phyloP scores from a whole-genome alignment of 2,888 invertebrate genomes.

The Globia sparganii region DNA sequence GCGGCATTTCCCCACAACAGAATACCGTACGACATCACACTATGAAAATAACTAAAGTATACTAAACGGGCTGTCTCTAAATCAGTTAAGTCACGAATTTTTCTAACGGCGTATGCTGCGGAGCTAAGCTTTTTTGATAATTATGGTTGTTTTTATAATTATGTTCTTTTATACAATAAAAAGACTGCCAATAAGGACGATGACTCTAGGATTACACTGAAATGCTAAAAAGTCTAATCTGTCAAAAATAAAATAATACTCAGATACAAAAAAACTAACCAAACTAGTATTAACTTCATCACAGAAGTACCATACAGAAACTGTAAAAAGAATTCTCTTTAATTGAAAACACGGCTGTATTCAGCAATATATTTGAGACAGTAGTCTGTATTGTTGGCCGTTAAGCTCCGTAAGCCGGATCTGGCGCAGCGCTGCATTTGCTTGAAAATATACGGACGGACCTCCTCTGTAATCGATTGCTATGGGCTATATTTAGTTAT shows the following conservation, averaged over 20 bases:
- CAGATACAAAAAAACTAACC: background rate
- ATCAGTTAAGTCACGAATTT: no score
- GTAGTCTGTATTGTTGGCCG: slow-evolving; percentile 15
- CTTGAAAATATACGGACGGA: slow-evolving; percentile 52
- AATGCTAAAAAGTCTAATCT: no score
- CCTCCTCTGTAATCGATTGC: slow-evolving; percentile 26
- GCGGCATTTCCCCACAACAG: no score
- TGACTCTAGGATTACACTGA: no score
- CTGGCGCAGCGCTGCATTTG: slow-evolving; percentile 47
- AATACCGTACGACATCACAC: no score
- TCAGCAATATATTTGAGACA: slow-evolving; percentile 41
- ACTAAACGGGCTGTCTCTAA: no score
- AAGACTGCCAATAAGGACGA: no score
- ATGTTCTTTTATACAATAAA: no score
- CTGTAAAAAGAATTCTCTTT: slow-evolving; percentile 11
- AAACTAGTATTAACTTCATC: background rate
- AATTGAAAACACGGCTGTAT: slow-evolving; percentile 31
- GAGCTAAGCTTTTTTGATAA: no score
- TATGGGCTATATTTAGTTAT: slow-evolving; percentile 8
- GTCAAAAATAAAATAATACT: background rate
- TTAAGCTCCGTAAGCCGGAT: slow-evolving; percentile 47
- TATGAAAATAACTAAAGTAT: no score
- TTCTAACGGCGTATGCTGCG: no score
- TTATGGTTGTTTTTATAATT: no score
- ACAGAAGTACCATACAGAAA: background rate